Percentiles rank a stretch among this genome's conserved stretches.
Conservation (phyloP, 2,113 vertebrate species). For the Hepsetus odoe region DNA sequence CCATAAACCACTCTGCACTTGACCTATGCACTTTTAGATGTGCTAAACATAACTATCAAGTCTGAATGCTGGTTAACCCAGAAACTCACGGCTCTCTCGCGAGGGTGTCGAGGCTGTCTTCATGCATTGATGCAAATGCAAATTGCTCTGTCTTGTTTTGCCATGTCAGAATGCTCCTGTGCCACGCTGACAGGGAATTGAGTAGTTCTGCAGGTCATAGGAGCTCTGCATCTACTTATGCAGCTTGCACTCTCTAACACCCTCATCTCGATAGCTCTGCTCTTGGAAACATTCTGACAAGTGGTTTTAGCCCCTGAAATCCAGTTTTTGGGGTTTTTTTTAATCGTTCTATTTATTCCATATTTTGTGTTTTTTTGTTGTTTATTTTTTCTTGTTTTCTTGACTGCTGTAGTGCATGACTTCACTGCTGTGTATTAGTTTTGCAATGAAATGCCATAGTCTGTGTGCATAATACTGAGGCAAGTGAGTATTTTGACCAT, state of each 20-base stretch:
- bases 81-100: slow-evolving; percentile 43
- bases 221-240: slow-evolving; percentile 54
- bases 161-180: slow-evolving; percentile 3
- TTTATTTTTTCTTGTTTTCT: not conserved
- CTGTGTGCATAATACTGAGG: no score
- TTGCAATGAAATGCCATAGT: no score
- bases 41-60: slow-evolving; percentile 45
- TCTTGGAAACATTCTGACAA: not conserved
- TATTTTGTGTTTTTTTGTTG: not conserved
- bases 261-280: not conserved
- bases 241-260: slow-evolving; percentile 5
- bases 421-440: not conserved
- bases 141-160: slow-evolving; percentile 15
- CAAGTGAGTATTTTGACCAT: no score
- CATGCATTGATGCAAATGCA: slow-evolving; percentile 44
- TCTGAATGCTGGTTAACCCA: slow-evolving; percentile 69
- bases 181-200: slow-evolving; percentile 44
- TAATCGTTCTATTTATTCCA: not conserved
- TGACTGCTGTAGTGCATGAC: not conserved
- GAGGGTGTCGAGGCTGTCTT: slow-evolving; percentile 16
- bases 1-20: not conserved
- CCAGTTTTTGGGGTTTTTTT: not conserved
- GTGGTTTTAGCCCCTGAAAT: not conserved
- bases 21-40: not conserved
- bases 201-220: slow-evolving; percentile 56